Evolutionary conservation across 2,888 invertebrate genomes (phyloP).

Genomic region (Erynnis tages): DNA sequence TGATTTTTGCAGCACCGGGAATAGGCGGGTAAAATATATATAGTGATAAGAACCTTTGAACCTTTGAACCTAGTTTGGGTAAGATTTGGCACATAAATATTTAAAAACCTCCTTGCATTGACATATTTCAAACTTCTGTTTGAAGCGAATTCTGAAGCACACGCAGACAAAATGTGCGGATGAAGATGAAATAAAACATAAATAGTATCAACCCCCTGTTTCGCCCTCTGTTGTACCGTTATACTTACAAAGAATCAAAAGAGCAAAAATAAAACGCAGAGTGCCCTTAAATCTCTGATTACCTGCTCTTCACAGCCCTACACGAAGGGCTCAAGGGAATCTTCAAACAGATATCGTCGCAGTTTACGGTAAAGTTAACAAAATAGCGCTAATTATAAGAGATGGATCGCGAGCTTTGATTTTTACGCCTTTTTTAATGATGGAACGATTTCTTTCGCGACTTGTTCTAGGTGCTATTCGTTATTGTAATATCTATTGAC

Average conservation of each 20-base stretch:
- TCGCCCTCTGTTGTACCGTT: background rate
- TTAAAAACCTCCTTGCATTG: no score
- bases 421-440: background rate
- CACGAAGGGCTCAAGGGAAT: background rate
- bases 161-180: no score
- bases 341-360: constrained; percentile 6
- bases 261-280: constrained; percentile 12
- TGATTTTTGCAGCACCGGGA: no score
- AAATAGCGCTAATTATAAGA: constrained; percentile 10
- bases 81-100: no score
- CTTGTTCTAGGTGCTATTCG: background rate
- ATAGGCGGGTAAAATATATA: no score
- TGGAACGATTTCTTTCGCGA: no score
- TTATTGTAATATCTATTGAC: no score
- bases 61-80: no score
- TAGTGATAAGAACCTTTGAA: no score
- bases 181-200: background rate
- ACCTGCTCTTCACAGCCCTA: constrained; percentile 19
- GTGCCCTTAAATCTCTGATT: constrained; percentile 12
- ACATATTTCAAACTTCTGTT: no score
- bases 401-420: background rate
- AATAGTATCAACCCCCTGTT: no score
- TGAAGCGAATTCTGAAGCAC: no score
- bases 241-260: constrained; percentile 5
- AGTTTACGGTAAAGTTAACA: constrained; percentile 8